Evolutionary conservation across 2,888 invertebrate species (phyloP).

Genomic region (Orchesellides sinensis): DNA sequence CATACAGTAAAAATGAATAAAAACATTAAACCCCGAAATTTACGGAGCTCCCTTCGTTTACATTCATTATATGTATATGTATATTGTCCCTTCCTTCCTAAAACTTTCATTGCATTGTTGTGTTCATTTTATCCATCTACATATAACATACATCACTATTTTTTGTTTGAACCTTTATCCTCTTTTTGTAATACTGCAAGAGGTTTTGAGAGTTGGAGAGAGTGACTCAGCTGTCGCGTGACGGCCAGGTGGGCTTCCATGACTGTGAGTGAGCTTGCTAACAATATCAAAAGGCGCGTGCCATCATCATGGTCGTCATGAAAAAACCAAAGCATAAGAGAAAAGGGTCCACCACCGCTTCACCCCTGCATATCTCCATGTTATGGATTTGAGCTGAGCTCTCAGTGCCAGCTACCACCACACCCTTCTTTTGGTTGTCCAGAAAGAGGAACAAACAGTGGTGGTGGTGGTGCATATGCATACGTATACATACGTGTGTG

Average conservation of each 20-base stretch:
- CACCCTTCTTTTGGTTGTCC: constrained; percentile 39
- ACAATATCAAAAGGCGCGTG: constrained; percentile 72
- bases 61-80: constrained; percentile 9
- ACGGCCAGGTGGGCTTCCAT: constrained; percentile 74
- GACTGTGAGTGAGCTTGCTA: constrained; percentile 39
- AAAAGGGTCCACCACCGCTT: constrained; percentile 45
- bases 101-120: not conserved
- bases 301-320: constrained; percentile 53
- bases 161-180: constrained; percentile 8
- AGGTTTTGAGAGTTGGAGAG: constrained; percentile 13
- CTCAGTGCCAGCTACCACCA: constrained; percentile 39
- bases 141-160: constrained; percentile 8
- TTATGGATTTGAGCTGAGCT: constrained; percentile 25
- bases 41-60: constrained; percentile 37
- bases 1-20: not conserved
- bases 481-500: constrained; percentile 3
- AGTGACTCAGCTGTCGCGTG: constrained; percentile 75
- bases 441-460: not conserved
- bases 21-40: constrained; percentile 45
- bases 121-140: not conserved
- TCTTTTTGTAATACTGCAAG: too few species aligned
- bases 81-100: not conserved
- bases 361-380: not conserved
- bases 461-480: not conserved
- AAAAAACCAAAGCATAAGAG: constrained; percentile 21